Conservation (phyloP, 2,888 invertebrate species). For the Amblyteles armatorius region DNA sequence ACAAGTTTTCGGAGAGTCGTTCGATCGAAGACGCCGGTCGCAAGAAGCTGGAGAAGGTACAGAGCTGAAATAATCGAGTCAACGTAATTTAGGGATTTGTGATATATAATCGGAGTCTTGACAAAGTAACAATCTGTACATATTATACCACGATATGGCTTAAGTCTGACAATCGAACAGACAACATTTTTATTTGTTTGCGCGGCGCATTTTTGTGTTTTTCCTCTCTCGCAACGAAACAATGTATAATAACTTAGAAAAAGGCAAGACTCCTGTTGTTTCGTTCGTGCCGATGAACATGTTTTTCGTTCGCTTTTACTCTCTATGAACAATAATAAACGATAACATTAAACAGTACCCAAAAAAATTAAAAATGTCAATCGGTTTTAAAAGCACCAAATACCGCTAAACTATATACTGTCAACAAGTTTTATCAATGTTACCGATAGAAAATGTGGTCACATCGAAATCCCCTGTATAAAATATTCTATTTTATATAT, state of each 20-base stretch:
- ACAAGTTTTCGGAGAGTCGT: slow-evolving; percentile 18
- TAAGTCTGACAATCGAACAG: slow-evolving; percentile 38
- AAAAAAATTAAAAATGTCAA: slow-evolving; percentile 57
- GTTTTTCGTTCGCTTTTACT: slow-evolving; percentile 18
- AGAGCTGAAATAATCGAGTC: slow-evolving; percentile 10
- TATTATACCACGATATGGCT: slow-evolving; percentile 42
- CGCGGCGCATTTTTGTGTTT: slow-evolving; percentile 28
- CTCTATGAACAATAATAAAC: slow-evolving; percentile 19
- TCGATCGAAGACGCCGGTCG: slow-evolving; percentile 25
- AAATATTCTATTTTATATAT: slow-evolving; percentile 58
- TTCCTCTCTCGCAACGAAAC: slow-evolving; percentile 29
- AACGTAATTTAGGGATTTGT: neutral
- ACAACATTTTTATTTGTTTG: slow-evolving; percentile 38
- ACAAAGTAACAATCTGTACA: slow-evolving; percentile 52
- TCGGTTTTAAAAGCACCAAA: slow-evolving; percentile 73
- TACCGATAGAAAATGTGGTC: slow-evolving; percentile 50
- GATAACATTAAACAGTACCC: slow-evolving; percentile 55
- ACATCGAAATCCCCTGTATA: slow-evolving; percentile 65
- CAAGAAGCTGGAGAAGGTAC: slow-evolving; percentile 43
- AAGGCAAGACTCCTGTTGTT: slow-evolving; percentile 16
- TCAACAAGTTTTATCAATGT: slow-evolving; percentile 69
- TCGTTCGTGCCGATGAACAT: neutral
- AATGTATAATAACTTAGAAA: slow-evolving; percentile 20
- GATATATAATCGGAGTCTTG: slow-evolving; percentile 16
- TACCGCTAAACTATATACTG: slow-evolving; percentile 70